Conservation (phyloP, 2,797 vertebrate species). For the Sebastes oblongus region DNA sequence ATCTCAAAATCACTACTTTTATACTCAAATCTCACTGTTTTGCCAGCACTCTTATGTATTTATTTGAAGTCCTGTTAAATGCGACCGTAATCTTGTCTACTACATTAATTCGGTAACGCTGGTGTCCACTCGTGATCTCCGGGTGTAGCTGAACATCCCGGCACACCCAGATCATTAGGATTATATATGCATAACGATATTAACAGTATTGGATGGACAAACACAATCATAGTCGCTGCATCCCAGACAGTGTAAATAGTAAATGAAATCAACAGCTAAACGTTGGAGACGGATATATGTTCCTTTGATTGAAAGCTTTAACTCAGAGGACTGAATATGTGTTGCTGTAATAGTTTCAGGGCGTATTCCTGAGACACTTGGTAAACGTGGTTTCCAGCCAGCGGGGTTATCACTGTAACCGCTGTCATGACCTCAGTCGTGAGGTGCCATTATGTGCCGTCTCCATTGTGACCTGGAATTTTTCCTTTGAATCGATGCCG, state of each 20-base stretch:
- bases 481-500: slow-evolving; percentile 62
- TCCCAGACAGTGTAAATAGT: background rate
- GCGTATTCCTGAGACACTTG: background rate
- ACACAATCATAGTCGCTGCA: background rate
- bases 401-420: background rate
- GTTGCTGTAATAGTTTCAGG: background rate
- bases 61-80: background rate
- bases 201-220: background rate
- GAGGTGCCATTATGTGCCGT: slow-evolving; percentile 61
- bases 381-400: background rate
- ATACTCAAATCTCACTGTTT: background rate
- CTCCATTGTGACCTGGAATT: slow-evolving; percentile 79
- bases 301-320: background rate
- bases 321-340: background rate
- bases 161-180: background rate
- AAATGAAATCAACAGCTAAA: background rate
- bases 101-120: background rate
- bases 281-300: background rate
- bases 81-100: background rate
- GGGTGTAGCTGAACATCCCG: background rate
- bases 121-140: background rate
- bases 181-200: background rate
- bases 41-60: background rate
- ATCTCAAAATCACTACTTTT: background rate
- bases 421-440: slow-evolving; percentile 37